A percentile compares a stretch with the other conserved stretches of the same genome.
phyloP scores from a whole-genome alignment of 2,888 invertebrate species.

The Globia sparganii region DNA sequence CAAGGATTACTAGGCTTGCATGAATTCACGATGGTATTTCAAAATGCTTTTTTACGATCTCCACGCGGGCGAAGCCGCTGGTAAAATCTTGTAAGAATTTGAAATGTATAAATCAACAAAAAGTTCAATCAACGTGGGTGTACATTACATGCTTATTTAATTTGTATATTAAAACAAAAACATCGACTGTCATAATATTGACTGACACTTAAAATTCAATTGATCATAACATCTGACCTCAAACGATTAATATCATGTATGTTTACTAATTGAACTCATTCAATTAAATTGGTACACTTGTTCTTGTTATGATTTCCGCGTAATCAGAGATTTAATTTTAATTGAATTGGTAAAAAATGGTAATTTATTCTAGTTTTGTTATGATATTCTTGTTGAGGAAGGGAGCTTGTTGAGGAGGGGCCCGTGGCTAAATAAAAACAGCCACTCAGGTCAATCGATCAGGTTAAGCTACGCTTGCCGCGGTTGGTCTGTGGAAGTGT shows the following conservation, averaged over 20 bases:
- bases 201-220: conserved; percentile 28
- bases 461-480: too few relatives aligned
- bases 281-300: conserved; percentile 33
- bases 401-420: too few relatives aligned
- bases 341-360: conserved; percentile 27
- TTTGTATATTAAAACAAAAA: conserved; percentile 2
- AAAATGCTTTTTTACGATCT: too few relatives aligned
- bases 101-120: too few relatives aligned
- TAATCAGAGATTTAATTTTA: conserved; percentile 26
- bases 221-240: conserved; percentile 46
- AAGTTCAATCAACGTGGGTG: background rate
- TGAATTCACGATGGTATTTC: too few relatives aligned
- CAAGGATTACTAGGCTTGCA: too few relatives aligned
- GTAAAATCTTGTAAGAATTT: background rate
- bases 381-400: conserved; percentile 11
- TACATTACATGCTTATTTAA: conserved; percentile 6
- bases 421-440: too few relatives aligned
- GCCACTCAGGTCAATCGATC: too few relatives aligned
- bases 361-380: conserved; percentile 17
- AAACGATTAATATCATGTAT: conserved; percentile 8
- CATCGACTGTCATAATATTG: conserved; percentile 24
- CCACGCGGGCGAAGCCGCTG: too few relatives aligned
- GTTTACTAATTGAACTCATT: conserved; percentile 34
- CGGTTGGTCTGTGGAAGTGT: too few relatives aligned
- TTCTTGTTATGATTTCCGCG: conserved; percentile 46